A percentile compares a stretch with the other conserved stretches of the same genome.
These are phyloP conservation scores for Urocitellus parryii DNA, from an alignment of 2,113 vertebrate species.

Conservation along the genomic window DNA sequence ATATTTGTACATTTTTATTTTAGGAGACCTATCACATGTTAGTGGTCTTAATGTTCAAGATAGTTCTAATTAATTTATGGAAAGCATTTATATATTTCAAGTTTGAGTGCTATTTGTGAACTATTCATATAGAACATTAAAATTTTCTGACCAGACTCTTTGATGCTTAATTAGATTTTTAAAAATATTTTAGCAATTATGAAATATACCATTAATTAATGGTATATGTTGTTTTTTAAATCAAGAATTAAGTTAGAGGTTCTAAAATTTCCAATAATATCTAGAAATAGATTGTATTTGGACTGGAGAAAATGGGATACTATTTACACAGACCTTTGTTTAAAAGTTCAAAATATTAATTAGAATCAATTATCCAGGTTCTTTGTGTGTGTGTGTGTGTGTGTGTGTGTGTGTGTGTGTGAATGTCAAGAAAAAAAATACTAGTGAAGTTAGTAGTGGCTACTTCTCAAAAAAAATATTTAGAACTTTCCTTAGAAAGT, in stretches of 20 bases:
- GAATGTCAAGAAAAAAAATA: neutral
- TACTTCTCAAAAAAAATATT: neutral
- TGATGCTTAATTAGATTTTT: neutral
- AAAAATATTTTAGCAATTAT: conserved; percentile 20
- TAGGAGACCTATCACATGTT: neutral
- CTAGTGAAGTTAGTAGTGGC: neutral
- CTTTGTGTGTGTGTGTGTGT: too few species aligned
- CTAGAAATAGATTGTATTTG: neutral
- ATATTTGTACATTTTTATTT: neutral
- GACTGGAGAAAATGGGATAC: neutral
- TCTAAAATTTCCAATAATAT: neutral
- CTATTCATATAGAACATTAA: neutral
- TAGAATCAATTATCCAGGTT: neutral
- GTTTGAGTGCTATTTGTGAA: neutral
- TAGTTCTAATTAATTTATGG: neutral
- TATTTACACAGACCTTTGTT: neutral
- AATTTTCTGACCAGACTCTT: neutral
- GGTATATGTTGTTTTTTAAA: neutral
- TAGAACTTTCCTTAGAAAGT: neutral
- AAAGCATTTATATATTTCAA: neutral
- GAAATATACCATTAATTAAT: neutral
- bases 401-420: too few species aligned
- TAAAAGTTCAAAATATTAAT: neutral
- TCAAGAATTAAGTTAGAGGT: neutral
- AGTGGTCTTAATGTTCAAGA: neutral